phyloP scores from a whole-genome alignment of 2,113 vertebrate species.

The Mungos mungo region DNA sequence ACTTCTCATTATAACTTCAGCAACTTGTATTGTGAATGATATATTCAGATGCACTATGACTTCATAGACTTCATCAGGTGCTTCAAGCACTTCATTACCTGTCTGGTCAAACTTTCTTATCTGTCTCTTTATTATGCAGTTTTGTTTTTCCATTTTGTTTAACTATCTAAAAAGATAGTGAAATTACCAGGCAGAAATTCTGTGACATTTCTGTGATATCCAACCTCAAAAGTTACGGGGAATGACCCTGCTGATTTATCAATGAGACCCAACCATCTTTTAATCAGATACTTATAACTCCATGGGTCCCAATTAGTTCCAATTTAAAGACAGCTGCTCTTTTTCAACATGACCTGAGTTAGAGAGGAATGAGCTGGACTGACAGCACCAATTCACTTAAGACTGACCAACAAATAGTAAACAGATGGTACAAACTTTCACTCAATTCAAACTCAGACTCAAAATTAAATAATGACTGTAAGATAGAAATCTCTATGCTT shows the following conservation, averaged over 20 bases:
- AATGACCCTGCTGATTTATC: background rate
- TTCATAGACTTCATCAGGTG: background rate
- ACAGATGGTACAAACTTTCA: slow-evolving; percentile 52
- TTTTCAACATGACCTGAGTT: slow-evolving; percentile 9
- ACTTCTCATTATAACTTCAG: background rate
- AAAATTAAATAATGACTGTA: slow-evolving; percentile 66
- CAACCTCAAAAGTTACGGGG: background rate
- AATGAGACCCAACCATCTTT: background rate
- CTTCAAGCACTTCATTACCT: background rate
- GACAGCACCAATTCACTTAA: background rate
- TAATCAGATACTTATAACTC: background rate
- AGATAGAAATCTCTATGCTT: background rate
- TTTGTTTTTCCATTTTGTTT: background rate
- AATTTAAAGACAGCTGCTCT: slow-evolving; percentile 21
- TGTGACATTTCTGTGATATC: background rate
- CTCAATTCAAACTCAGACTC: slow-evolving; percentile 58
- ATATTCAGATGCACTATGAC: background rate
- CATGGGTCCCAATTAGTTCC: background rate
- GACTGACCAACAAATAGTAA: slow-evolving; percentile 47
- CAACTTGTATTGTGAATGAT: background rate
- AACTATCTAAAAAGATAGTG: background rate
- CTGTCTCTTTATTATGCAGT: background rate
- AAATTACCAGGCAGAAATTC: background rate
- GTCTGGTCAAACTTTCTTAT: background rate
- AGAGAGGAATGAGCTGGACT: background rate